These are phyloP conservation scores for Heliconius cydno DNA, from an alignment of 2,888 invertebrate species.

Conservation along the genomic window DNA sequence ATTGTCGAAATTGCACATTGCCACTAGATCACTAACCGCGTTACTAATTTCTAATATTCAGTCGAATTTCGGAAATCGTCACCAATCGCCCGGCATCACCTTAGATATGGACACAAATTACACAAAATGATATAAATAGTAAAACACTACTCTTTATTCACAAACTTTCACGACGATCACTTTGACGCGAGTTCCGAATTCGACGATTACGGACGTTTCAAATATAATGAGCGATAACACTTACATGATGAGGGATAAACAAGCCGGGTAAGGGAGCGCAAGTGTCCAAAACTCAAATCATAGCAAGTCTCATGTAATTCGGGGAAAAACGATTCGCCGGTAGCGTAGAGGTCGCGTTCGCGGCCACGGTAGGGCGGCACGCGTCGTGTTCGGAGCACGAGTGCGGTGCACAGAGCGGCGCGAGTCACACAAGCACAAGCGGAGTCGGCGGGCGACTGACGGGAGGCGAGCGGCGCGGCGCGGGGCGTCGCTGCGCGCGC, in stretches of 20 bases:
- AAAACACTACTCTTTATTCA: slow-evolving; percentile 71
- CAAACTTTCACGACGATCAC: slow-evolving; percentile 77
- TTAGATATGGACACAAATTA: slow-evolving; percentile 44
- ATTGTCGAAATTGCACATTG: slow-evolving; percentile 55
- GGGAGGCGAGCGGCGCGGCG: slow-evolving; percentile 75
- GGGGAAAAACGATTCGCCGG: slow-evolving; percentile 81
- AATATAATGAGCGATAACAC: slow-evolving; percentile 79
- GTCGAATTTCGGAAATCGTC: slow-evolving; percentile 80
- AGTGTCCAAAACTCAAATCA: slow-evolving; percentile 80
- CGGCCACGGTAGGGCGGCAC: slow-evolving; percentile 83
- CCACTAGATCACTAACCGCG: slow-evolving; percentile 65
- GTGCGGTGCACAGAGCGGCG: slow-evolving; percentile 83
- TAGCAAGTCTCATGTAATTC: slow-evolving; percentile 80
- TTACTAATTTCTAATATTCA: slow-evolving; percentile 68
- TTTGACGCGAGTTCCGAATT: slow-evolving; percentile 79
- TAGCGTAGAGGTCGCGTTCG: slow-evolving; percentile 85
- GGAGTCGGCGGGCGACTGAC: slow-evolving; percentile 85
- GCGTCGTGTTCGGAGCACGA: slow-evolving; percentile 83
- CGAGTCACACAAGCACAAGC: slow-evolving; percentile 84
- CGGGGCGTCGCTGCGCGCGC: slow-evolving; percentile 79
- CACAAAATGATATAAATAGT: slow-evolving; percentile 34
- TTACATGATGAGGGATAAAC: slow-evolving; percentile 83
- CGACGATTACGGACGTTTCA: slow-evolving; percentile 71
- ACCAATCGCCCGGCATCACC: slow-evolving; percentile 63
- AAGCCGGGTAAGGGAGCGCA: slow-evolving; percentile 80